Evolutionary conservation across 2,888 invertebrate species (phyloP).

Genomic region (Pemphredon lugubris): DNA sequence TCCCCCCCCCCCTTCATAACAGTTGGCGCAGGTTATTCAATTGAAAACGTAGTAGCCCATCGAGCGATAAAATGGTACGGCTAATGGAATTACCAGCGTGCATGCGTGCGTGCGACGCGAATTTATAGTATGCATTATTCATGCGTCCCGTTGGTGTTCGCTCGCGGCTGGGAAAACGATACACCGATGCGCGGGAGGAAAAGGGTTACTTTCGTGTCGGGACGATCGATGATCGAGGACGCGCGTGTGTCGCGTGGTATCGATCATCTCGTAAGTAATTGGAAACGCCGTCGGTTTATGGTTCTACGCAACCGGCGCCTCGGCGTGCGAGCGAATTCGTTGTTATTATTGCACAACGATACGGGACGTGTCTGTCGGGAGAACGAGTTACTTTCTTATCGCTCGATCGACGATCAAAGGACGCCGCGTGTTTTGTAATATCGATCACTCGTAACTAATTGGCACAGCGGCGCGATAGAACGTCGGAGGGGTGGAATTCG

Average conservation of each 20-base stretch:
- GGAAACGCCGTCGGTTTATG: too few species aligned
- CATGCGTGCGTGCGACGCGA: conserved; percentile 64
- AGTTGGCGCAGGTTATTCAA: conserved; percentile 28
- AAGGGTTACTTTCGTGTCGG: conserved; percentile 13
- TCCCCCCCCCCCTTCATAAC: not conserved
- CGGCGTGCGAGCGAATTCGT: too few species aligned
- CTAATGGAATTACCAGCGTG: conserved; percentile 64
- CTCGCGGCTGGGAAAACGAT: conserved; percentile 15
- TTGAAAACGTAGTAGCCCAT: conserved; percentile 48
- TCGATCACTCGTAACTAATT: too few species aligned
- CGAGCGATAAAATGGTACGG: conserved; percentile 57
- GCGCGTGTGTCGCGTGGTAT: conserved; percentile 25
- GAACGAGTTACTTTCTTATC: too few species aligned
- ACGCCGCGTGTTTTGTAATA: too few species aligned
- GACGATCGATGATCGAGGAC: not conserved
- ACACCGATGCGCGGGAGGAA: conserved; percentile 14
- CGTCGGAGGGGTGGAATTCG: too few species aligned
- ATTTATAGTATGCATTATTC: conserved; percentile 66
- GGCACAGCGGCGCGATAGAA: too few species aligned
- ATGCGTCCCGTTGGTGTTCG: conserved; percentile 50
- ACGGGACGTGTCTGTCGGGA: too few species aligned
- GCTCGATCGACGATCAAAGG: too few species aligned
- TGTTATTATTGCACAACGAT: too few species aligned
- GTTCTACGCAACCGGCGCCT: too few species aligned
- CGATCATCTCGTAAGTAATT: too few species aligned